Base-by-base conservation (phyloP, 2,888 invertebrate genomes). In the Melanostoma scalare region DNA sequence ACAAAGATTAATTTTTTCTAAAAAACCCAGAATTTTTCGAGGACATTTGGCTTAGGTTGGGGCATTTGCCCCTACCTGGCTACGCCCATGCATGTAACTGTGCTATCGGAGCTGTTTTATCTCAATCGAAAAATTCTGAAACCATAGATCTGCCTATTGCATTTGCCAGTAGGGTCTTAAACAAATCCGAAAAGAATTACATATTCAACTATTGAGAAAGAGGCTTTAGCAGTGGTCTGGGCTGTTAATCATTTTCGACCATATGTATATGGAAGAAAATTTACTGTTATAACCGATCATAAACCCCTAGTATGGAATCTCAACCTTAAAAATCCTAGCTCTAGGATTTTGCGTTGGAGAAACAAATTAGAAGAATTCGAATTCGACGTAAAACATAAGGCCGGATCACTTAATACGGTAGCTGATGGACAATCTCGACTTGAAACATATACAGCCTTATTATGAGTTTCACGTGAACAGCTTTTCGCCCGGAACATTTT, bases 241-340 rank as follows among this genome's bases (percentile, higher is more conserved):
- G 30, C 53, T 38, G 58, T 58, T 9, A 10, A 36, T 42, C 30
- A 58, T 38, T 58, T 58, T 58, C 36, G 58, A 38, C 58, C 58
- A 9, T 58, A 58, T 30, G 38, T 58, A 3, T 65, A 20, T 38
- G 65, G 52, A n/a, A 44, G 65, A 65, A 65, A 44, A 40, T 52
- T 65, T 52, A 65, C 65, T 52, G 35, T 65, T 5, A 31, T 50
- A 2, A 65, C 65, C 5, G 65, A 65, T 9, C 52, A 65, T 10
- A 48, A 65, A 20, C 52, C 65, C 9, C 52, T 65, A 20, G 50
- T 48, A 20, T 52, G 65, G 65, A 65, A 52, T 50, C 38, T 65
- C 36, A 65, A 38, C 40, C 10, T 65, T 1, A 65, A 52, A 3
- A 30, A 50, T 38, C 40, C 65, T 6, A 40, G 40, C 20, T 65